Evolutionary conservation across 2,797 vertebrate species (phyloP), one percentile per base, ranked within the genome.

Genomic region (Pteropus rufus): DNA sequence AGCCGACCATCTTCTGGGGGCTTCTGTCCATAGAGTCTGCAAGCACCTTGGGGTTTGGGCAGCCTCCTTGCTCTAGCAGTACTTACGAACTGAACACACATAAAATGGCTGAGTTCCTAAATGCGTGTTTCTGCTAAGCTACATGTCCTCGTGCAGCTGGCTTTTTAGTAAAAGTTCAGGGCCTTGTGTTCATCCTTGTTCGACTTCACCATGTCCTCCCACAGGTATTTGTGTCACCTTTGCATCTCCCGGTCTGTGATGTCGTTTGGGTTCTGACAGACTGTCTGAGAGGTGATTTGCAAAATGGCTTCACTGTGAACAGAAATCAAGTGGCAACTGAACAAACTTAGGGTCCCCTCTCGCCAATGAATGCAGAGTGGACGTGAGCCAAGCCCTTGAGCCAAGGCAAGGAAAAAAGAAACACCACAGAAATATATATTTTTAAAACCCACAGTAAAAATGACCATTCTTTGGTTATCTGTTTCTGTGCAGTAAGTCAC

Each of bases 161-260:
- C 2, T 85, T 82, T 93, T 69, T 79, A 84, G 93, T 88, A 94
- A 26, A 77, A 56, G 95, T 82, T 46, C 81, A 88, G 80, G 85
- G 83, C 65, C 91, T 97, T 85, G 62, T 84, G 88, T 96, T 90
- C 67, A 91, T 95, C 84, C 72, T 94, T 96, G 87, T 96, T 93
- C 81, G 85, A 92, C n/a, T 88, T 79, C 58, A 56, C 96, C 92
- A 65, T 12, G 16, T 56, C 12, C 15, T 29, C 58, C 70, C 90
- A 88, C 87, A 93, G 95, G 72, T 81, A 84, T 82, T 62, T 52
- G 46, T 96, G 84, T 93, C 87, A 77, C 87, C 60, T 31, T 52
- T 12, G 39, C 2, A 0, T 84, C 26, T 77, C 76, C 58, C 34
- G 7, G 12, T 41, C 70, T 64, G 83, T 82, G 85, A 72, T 80